Conservation (phyloP, 2,113 vertebrate species). For the Anseranas semipalmata region DNA sequence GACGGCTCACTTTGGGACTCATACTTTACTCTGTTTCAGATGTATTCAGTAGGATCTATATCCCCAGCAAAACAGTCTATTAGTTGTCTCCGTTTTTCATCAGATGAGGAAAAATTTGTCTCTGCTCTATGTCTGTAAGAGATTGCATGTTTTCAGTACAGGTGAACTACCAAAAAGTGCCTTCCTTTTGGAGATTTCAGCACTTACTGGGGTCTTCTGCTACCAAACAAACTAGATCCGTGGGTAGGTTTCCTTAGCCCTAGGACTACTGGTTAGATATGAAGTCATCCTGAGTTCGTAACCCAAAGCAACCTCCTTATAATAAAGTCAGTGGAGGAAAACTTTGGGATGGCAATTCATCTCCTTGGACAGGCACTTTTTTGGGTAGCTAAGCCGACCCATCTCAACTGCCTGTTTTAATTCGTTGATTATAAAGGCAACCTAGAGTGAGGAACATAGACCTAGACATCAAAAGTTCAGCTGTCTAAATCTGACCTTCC, state of each 20-base stretch:
- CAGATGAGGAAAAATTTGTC: background rate
- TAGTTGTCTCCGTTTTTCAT: background rate
- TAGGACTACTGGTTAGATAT: background rate
- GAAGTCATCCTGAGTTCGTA: background rate
- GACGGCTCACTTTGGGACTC: background rate
- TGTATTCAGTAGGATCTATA: background rate
- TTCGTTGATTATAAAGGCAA: background rate
- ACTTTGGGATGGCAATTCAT: background rate
- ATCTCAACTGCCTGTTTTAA: background rate
- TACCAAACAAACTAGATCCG: background rate
- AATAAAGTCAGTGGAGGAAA: background rate
- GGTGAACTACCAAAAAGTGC: background rate
- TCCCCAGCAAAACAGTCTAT: background rate
- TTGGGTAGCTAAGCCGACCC: background rate
- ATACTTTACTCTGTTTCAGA: background rate
- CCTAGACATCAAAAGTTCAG: background rate
- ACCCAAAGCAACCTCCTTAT: background rate
- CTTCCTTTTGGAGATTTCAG: background rate
- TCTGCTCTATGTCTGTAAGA: background rate
- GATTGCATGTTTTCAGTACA: background rate
- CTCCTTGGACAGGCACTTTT: background rate
- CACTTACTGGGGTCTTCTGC: background rate
- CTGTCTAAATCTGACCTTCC: background rate
- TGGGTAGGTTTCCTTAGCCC: background rate
- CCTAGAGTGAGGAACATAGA: background rate